Percentiles rank a stretch among this genome's conserved stretches.
Conservation (phyloP, 1,140 invertebrate genomes). For the Ceratina australensis region DNA sequence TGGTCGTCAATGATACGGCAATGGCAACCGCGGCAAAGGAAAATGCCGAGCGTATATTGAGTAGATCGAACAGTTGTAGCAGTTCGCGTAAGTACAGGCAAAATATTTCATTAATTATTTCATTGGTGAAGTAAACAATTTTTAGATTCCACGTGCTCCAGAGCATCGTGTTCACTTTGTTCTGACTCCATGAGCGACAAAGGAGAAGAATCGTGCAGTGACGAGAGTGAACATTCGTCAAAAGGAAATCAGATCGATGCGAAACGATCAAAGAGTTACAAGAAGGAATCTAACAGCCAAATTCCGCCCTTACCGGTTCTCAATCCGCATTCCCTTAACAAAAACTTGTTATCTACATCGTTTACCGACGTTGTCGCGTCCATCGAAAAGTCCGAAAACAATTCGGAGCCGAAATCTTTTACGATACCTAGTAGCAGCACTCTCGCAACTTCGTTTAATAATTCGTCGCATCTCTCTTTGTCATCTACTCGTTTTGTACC, state of each 20-base stretch:
- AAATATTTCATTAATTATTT: constrained; percentile 20
- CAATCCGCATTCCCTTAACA: constrained; percentile 62
- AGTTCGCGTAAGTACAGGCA: constrained; percentile 75
- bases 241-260: constrained; percentile 64
- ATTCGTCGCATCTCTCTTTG: constrained; percentile 52
- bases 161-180: constrained; percentile 80
- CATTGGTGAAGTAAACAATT: constrained; percentile 13
- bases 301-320: constrained; percentile 71
- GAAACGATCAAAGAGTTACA: constrained; percentile 68
- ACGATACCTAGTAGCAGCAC: constrained; percentile 56
- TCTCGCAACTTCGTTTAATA: constrained; percentile 49
- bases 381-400: constrained; percentile 61
- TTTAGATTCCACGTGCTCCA: constrained; percentile 81
- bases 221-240: constrained; percentile 71
- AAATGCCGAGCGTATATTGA: constrained; percentile 85
- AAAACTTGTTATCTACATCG: constrained; percentile 65
- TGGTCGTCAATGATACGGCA: constrained; percentile 83
- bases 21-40: constrained; percentile 88
- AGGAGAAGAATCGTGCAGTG: constrained; percentile 73
- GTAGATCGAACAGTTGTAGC: constrained; percentile 81
- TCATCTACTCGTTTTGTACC: constrained; percentile 53
- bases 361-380: constrained; percentile 64
- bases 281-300: constrained; percentile 73
- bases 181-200: constrained; percentile 78
- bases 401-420: constrained; percentile 66